These are phyloP conservation scores for Tachysurus vachellii DNA, from an alignment of 2,113 vertebrate genomes.

Conservation along the genomic window DNA sequence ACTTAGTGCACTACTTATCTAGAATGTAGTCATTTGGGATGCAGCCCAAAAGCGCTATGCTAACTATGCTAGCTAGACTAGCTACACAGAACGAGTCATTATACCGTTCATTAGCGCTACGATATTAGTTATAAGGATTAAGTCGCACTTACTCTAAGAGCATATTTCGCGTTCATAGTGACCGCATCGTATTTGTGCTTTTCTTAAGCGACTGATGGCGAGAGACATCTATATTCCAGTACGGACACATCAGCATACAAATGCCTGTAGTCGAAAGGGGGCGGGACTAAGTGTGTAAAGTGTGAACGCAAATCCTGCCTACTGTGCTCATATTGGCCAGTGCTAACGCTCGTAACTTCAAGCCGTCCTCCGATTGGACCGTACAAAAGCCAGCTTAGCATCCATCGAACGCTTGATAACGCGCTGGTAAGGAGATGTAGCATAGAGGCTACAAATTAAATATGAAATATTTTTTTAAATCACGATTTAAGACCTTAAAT, in stretches of 20 bases:
- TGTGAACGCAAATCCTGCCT: neutral
- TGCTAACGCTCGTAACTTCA: neutral
- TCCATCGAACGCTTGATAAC: neutral
- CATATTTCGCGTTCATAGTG: neutral
- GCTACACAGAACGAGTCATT: neutral
- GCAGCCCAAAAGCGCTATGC: neutral
- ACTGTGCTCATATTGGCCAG: neutral
- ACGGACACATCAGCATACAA: slow-evolving; percentile 39
- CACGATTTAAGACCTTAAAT: neutral
- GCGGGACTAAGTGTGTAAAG: neutral
- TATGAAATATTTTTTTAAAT: neutral
- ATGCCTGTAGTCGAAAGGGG: slow-evolving; percentile 19
- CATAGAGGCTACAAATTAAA: neutral
- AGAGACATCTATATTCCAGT: neutral
- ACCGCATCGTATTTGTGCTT: neutral
- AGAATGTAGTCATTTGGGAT: neutral
- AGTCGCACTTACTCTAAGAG: slow-evolving; percentile 7
- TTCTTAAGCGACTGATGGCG: neutral
- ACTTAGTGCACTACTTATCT: neutral
- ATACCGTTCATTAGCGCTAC: neutral
- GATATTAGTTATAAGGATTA: neutral
- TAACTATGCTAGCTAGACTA: slow-evolving; percentile 2
- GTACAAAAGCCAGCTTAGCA: neutral
- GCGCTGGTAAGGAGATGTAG: neutral
- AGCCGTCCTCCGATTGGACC: neutral